phyloP scores from a whole-genome alignment of 2,797 vertebrate species.

The Prionace glauca region DNA sequence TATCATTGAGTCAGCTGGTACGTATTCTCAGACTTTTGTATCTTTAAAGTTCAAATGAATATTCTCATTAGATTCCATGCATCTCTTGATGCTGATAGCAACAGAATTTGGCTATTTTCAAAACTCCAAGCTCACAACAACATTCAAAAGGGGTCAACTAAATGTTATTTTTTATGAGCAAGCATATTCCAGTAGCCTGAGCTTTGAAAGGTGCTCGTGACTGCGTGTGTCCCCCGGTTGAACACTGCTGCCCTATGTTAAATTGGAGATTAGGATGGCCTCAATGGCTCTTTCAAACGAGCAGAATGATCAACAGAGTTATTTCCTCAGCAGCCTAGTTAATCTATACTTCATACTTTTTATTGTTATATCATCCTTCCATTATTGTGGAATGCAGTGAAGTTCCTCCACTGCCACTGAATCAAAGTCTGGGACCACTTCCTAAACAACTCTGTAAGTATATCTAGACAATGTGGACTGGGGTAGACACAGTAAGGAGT shows the following conservation, averaged over 20 bases:
- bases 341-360: not conserved
- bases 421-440: too few species aligned
- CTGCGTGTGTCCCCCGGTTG: not conserved
- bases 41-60: not conserved
- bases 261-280: not conserved
- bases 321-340: not conserved
- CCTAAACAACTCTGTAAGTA: too few species aligned
- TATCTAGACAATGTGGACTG: too few species aligned
- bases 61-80: not conserved
- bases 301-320: not conserved
- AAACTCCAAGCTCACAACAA: not conserved
- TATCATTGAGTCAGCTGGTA: too few species aligned
- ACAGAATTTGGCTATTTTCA: not conserved
- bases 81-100: not conserved
- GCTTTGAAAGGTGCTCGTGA: not conserved
- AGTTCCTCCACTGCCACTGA: too few species aligned
- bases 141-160: not conserved
- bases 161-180: too few species aligned
- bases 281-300: not conserved
- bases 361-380: not conserved
- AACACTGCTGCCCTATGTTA: not conserved
- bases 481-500: too few species aligned
- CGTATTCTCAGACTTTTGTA: too few species aligned
- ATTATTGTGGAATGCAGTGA: too few species aligned
- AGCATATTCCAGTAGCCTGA: not conserved